Conservation (phyloP, 1,140 invertebrate species). For the Panagrolaimus sp. region DNA sequence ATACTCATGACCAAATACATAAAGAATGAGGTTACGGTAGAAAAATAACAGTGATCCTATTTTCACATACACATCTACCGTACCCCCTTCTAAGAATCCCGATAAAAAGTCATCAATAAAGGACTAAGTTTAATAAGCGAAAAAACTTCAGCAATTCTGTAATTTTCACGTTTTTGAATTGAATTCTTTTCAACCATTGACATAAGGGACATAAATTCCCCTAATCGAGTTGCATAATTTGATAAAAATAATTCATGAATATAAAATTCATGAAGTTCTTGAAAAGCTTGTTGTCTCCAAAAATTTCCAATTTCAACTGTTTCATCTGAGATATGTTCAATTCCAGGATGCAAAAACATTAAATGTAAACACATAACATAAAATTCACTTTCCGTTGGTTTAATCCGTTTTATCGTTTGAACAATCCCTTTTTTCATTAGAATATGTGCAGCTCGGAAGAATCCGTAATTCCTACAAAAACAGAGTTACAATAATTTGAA, state of each 20-base stretch:
- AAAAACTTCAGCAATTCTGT: slow-evolving; percentile 2
- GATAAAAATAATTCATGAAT: background rate
- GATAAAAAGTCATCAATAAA: background rate
- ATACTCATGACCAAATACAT: too few relatives aligned
- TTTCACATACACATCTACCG: too few relatives aligned
- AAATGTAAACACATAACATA: background rate
- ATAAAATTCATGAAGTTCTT: background rate
- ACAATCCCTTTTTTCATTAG: background rate
- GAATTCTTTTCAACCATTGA: slow-evolving; percentile 6
- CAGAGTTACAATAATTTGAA: too few relatives aligned
- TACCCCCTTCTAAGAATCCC: too few relatives aligned
- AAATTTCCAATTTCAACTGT: background rate
- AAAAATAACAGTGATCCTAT: too few relatives aligned
- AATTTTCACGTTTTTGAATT: background rate
- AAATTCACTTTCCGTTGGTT: slow-evolving; percentile 8
- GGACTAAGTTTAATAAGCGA: slow-evolving; percentile 1
- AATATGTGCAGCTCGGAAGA: background rate
- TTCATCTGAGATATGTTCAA: background rate
- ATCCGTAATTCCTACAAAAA: background rate
- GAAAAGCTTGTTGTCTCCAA: background rate
- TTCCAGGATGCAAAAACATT: background rate
- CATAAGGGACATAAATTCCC: background rate
- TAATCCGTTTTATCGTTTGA: background rate
- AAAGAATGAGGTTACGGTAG: too few relatives aligned
- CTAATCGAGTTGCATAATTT: background rate